A percentile compares a stretch with the other conserved stretches of the same genome.
Conservation (phyloP, 1,140 invertebrate species). For the Drosophila rhopaloa region DNA sequence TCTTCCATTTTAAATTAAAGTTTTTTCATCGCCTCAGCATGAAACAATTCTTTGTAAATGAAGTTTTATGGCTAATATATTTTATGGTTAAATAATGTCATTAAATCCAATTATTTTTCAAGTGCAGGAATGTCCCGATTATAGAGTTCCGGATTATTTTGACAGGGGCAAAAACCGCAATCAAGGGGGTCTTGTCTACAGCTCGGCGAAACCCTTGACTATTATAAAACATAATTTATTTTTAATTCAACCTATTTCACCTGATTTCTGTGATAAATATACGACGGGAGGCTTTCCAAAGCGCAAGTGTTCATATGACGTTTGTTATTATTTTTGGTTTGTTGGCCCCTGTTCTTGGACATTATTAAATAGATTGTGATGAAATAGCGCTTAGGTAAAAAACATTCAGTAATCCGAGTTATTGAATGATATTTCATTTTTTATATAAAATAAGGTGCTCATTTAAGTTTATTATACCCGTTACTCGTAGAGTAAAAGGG, state of each 20-base stretch:
- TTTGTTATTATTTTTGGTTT: constrained; percentile 16
- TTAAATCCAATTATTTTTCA: background rate
- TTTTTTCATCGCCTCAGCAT: no score
- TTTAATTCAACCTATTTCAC: constrained; percentile 23
- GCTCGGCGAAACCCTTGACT: background rate
- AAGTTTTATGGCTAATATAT: no score
- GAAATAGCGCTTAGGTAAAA: background rate
- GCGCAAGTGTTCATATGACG: constrained; percentile 15
- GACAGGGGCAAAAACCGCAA: constrained; percentile 4
- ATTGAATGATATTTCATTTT: no score
- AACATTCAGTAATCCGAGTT: no score
- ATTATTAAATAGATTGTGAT: background rate
- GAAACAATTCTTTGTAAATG: no score
- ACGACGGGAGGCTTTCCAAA: background rate
- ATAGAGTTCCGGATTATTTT: constrained; percentile 3
- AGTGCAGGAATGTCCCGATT: constrained; percentile 14
- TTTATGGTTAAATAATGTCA: no score
- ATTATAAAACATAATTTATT: constrained; percentile 41
- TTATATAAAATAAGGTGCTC: no score
- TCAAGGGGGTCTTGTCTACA: constrained; percentile 21
- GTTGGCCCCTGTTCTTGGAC: background rate
- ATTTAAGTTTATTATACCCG: no score
- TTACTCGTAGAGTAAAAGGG: no score
- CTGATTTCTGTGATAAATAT: constrained; percentile 15
- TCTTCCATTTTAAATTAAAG: no score